Base-by-base conservation (phyloP, 2,113 vertebrate species). In the Chelonoidis abingdonii region DNA sequence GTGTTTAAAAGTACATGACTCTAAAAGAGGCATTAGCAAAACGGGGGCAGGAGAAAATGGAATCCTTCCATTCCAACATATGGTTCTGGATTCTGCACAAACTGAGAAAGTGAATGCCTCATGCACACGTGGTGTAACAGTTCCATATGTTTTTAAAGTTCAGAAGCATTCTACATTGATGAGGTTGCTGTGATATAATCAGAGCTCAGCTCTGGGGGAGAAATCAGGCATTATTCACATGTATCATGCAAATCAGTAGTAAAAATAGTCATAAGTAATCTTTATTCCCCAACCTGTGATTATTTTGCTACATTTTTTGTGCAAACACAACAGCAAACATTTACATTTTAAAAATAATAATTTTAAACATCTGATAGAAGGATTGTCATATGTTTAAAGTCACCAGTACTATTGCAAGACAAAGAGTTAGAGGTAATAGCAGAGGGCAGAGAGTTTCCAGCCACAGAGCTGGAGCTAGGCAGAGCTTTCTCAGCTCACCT, bases 401-500 rank as follows among this genome's bases (percentile, higher is more conserved):
- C n/a, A 17, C 81, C 0, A 3, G 2, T 84, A 19, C 56, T 87
- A 88, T 69, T 84, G 49, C 7, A 86, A 86, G 54, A 83, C 29
- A 65, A 7, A 25, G n/a, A 59, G 89, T 85, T 80, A 54, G 24
- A 84, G 57, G 62, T 80, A 59, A 25, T 7, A 79, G 93, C 94
- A 97, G 96, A 90, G 92, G 96, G 96, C 96, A 95, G 92, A 96
- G 69, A 93, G 10, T 38, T 93, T 94, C 86, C 80, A 95, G 94
- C 53, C 87, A 17, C 41, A 2, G 5, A 90, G 50, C 4, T 90
- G 50, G 44, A n/a, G 57, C 52, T 10, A 35, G 93, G 92, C 27
- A 21, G 69, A 94, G 95, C 78, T 92, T 65, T 90, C 88, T 78
- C 79, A 5, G 47, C 47, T 7, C 69, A 85, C 94, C 93, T 87